Evolutionary conservation across 1,140 invertebrate species (phyloP), one percentile per base, ranked within the genome.

Genomic region (Lasaia peninsularis): DNA sequence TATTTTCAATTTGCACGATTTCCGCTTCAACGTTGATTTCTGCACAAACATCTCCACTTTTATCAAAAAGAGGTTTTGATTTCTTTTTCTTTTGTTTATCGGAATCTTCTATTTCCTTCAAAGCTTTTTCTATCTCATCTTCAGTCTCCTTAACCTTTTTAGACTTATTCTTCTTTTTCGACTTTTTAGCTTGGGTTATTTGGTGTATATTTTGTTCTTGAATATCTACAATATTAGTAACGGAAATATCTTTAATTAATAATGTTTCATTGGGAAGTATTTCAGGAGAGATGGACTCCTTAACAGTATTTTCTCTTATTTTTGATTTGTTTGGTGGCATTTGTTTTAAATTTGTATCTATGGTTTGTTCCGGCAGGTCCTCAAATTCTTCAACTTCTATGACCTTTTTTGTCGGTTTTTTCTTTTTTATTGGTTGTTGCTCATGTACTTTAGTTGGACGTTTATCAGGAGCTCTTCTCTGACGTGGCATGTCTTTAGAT

Each of bases 61-160:
- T 48, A 12, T 48, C 44, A 24, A 11, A 20, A 48, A 20, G 11
- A 6, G n/a, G 69, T 69, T 75, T 76, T 14, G 12, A 5, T 67
- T 70, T 78, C 60, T 75, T 86, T 67, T 84, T 86, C 52, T 78
- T 84, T 35, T 74, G 69, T 68, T 75, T 79, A 33, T 78, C 69
- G 12, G 67, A 70, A 62, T 80, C 77, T 65, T 89, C 85, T 48
- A 91, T 91, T 87, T 91, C 91, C 69, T 87, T 84, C 0, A 92
- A 67, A 51, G 90, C 91, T 71, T 80, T 89, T 65, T 90, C 89
- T 56, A 91, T 89, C 62, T 91, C 90, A 71, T 91, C 91, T 67
- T 86, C 80, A 61, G 64, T 65, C 51, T 77, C 71, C 79, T 80
- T 89, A 24, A 57, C 9, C 69, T 88, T 91, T 73, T 86, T 91